A percentile compares a stretch with the other conserved stretches of the same genome.
Conservation (phyloP, 2,113 vertebrate species). For the Equus przewalskii region DNA sequence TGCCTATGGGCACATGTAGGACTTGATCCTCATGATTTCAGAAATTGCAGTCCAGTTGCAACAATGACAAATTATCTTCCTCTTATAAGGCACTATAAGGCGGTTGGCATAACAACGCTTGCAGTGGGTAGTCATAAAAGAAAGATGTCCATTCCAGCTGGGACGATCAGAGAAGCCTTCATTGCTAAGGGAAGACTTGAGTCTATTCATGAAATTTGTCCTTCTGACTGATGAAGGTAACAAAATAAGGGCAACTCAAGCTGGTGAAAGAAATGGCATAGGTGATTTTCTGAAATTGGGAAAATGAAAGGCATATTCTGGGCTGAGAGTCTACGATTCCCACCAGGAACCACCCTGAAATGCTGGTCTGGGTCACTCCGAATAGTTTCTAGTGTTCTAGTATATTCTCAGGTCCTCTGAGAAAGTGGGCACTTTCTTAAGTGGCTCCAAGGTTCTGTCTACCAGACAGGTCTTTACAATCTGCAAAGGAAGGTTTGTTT, state of each 20-base stretch:
- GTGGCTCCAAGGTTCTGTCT: background rate
- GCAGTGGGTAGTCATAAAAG: background rate
- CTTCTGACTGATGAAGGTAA: background rate
- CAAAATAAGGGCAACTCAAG: background rate
- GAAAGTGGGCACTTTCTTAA: background rate
- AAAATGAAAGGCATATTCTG: background rate
- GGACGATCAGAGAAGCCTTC: background rate
- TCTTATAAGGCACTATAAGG: background rate
- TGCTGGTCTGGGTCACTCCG: background rate
- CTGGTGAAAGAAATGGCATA: fast-evolving
- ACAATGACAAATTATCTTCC: background rate
- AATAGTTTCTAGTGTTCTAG: background rate
- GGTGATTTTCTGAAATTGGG: background rate
- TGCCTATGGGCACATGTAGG: background rate
- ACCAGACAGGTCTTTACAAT: background rate
- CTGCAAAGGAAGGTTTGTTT: background rate
- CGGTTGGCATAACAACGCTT: background rate
- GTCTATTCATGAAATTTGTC: background rate
- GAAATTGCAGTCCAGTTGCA: background rate
- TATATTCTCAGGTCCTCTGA: background rate
- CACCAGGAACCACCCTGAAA: background rate
- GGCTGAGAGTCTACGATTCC: background rate
- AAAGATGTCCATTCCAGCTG: background rate
- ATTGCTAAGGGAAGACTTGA: background rate
- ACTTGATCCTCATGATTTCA: background rate